Percentiles rank a stretch among this genome's conserved stretches.
phyloP scores from a whole-genome alignment of 2,888 invertebrate genomes.

The Drosophila stalkeri region DNA sequence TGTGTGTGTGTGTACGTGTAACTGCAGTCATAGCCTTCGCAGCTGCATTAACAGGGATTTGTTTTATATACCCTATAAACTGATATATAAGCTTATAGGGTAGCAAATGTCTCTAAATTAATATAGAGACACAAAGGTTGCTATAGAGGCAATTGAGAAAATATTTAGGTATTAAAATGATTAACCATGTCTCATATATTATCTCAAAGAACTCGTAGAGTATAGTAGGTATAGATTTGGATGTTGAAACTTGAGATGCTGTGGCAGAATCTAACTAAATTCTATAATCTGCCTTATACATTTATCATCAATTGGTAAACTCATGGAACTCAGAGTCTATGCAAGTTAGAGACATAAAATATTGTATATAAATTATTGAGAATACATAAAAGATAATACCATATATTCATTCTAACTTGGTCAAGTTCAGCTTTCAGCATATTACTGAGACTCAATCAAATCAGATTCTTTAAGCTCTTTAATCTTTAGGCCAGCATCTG shows the following conservation, averaged over 20 bases:
- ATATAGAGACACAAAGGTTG: background rate
- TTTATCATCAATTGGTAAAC: background rate
- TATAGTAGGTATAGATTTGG: background rate
- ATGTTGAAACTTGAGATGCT: accelerated
- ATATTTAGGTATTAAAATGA: no score
- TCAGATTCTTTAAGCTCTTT: no score
- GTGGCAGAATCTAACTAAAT: background rate
- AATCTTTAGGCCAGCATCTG: no score
- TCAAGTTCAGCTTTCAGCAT: no score
- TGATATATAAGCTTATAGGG: background rate
- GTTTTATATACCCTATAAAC: conserved; percentile 37
- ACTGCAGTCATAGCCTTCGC: conserved; percentile 50
- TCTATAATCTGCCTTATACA: background rate
- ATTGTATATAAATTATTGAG: background rate
- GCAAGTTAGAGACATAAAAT: background rate
- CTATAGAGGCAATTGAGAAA: background rate
- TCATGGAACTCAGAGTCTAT: background rate
- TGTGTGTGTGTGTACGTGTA: conserved; percentile 22
- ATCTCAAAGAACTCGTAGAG: background rate
- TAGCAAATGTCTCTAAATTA: background rate
- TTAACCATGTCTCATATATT: no score
- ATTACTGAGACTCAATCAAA: no score
- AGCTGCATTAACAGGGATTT: conserved; percentile 72
- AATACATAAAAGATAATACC: no score
- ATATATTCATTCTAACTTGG: no score